Percentiles rank a stretch among this genome's conserved stretches.
Evolutionary conservation across 1,140 invertebrate species (phyloP).

Genomic region (Cecropterus lyciades): DNA sequence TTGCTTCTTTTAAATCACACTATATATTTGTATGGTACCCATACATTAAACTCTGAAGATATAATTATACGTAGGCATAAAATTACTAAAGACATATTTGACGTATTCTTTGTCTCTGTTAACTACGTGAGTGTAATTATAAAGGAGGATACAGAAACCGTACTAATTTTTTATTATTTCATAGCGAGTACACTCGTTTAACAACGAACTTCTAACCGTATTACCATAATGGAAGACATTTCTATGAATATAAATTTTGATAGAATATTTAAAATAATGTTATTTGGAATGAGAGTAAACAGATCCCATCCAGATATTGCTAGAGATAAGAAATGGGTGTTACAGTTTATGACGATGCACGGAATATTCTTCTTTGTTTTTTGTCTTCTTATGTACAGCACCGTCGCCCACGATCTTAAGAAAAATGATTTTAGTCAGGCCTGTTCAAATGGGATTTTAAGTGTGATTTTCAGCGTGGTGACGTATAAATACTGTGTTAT

Average conservation of each 20-base stretch:
- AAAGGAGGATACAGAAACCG: background rate
- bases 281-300: conserved; percentile 43
- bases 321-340: conserved; percentile 53
- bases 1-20: no score
- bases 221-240: conserved; percentile 3
- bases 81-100: background rate
- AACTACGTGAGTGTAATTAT: background rate
- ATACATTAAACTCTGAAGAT: background rate
- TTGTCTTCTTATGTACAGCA: conserved; percentile 45
- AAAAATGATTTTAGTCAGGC: conserved; percentile 48
- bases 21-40: no score
- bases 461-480: conserved; percentile 42
- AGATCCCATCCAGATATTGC: conserved; percentile 49
- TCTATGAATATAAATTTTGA: conserved; percentile 52
- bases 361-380: conserved; percentile 38
- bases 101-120: background rate
- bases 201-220: background rate
- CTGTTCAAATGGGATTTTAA: conserved; percentile 51
- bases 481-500: conserved; percentile 48
- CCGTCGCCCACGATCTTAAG: conserved; percentile 49
- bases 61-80: background rate
- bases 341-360: conserved; percentile 43
- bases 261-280: conserved; percentile 48
- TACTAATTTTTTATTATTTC: background rate
- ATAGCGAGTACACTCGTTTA: background rate